Conservation (phyloP, 1,140 invertebrate genomes). For the Formica selysi region DNA sequence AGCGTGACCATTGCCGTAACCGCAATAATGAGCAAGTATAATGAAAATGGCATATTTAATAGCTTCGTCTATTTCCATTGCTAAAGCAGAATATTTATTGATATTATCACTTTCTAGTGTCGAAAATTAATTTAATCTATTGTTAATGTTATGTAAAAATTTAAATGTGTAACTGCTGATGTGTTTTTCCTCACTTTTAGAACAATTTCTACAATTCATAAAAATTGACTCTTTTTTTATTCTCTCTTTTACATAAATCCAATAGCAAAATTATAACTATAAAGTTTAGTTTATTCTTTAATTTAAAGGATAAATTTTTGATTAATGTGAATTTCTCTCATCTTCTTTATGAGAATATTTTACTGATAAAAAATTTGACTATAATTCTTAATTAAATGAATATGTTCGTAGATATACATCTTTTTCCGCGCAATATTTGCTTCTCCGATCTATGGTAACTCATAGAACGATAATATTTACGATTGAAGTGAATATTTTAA, state of each 20-base stretch:
- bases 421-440: not conserved
- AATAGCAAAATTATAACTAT: not conserved
- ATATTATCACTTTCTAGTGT: slow-evolving; percentile 30
- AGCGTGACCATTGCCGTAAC: slow-evolving; percentile 13
- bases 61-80: slow-evolving; percentile 40
- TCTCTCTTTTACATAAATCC: not conserved
- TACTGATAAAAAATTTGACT: not conserved
- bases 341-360: not conserved
- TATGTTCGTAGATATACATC: not conserved
- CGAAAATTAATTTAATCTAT: slow-evolving; percentile 43
- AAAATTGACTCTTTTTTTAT: not conserved
- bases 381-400: not conserved
- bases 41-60: slow-evolving; percentile 70
- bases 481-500: not conserved
- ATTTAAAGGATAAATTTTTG: not conserved
- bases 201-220: not conserved
- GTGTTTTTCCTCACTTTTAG: not conserved
- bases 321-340: not conserved
- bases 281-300: not conserved
- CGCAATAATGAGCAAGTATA: slow-evolving; percentile 63
- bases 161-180: not conserved
- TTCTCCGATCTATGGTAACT: not conserved
- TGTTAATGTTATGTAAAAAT: slow-evolving; percentile 28
- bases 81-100: slow-evolving; percentile 58
- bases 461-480: not conserved